Evolutionary conservation across 1,140 invertebrate genomes (phyloP).

Genomic region (Zeugodacus cucurbitae): DNA sequence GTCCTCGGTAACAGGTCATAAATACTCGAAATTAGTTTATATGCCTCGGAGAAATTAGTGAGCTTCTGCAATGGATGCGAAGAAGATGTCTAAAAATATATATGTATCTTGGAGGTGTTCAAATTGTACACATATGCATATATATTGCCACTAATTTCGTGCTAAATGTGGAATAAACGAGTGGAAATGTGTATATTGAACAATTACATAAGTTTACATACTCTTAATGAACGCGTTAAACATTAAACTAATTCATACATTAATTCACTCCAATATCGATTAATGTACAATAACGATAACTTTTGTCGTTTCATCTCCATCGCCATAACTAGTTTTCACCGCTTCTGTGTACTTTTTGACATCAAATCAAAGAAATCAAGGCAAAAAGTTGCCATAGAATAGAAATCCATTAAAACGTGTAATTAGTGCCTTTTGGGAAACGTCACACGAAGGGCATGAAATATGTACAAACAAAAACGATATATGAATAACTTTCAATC

Average conservation of each 20-base stretch:
- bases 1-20: not conserved
- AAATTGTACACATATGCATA: no score
- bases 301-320: not conserved
- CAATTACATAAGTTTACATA: no score
- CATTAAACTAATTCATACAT: no score
- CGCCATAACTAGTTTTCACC: not conserved
- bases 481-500: not conserved
- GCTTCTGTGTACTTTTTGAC: not conserved
- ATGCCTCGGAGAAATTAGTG: no score
- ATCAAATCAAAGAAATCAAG: no score
- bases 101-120: no score
- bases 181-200: not conserved
- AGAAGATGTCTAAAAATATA: no score
- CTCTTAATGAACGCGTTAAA: no score
- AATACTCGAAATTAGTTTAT: no score
- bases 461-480: not conserved
- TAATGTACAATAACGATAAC: not conserved
- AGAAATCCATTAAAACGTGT: not conserved
- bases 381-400: not conserved
- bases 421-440: not conserved
- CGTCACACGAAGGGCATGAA: not conserved
- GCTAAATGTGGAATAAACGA: not conserved
- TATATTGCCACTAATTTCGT: not conserved
- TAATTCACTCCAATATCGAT: no score
- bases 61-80: no score